Evolutionary conservation across 2,797 vertebrate genomes (phyloP).

Genomic region (Erpetoichthys calabaricus): DNA sequence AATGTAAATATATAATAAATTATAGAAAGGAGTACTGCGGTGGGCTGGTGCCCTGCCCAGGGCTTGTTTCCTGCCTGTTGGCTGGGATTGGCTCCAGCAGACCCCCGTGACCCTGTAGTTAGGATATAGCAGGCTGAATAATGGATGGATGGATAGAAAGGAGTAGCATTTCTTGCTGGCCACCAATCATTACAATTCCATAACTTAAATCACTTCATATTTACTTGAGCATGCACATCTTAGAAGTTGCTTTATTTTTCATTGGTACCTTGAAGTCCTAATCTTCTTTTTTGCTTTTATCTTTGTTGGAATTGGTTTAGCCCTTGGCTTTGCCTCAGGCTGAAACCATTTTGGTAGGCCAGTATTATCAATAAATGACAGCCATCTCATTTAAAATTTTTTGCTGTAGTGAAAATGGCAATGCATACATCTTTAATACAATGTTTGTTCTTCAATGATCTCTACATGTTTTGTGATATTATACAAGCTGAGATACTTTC

Average conservation of each 20-base stretch:
- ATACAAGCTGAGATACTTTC: not conserved
- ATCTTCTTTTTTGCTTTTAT: constrained; percentile 23
- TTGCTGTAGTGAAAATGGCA: constrained; percentile 28
- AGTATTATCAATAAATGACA: constrained; percentile 36
- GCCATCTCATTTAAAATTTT: constrained; percentile 34
- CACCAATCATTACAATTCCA: not conserved
- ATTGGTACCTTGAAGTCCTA: constrained; percentile 24
- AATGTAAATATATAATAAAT: too few species aligned
- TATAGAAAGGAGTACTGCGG: not conserved
- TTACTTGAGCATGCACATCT: constrained; percentile 21
- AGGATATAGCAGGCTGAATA: too few species aligned
- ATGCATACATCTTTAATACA: constrained; percentile 26
- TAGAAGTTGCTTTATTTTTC: constrained; percentile 23
- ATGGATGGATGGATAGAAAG: too few species aligned
- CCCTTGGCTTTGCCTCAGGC: constrained; percentile 26
- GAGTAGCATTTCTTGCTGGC: not conserved
- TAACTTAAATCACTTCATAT: constrained; percentile 9
- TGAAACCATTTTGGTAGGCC: constrained; percentile 22
- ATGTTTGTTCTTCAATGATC: constrained; percentile 16
- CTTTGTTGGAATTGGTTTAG: constrained; percentile 26
- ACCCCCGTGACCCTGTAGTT: too few species aligned
- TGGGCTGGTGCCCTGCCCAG: too few species aligned
- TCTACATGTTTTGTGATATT: not conserved
- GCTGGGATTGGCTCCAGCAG: too few species aligned
- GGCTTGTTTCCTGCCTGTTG: too few species aligned